Base-by-base conservation (phyloP, 2,888 invertebrate genomes). In the Pachymerium ferrugineum region DNA sequence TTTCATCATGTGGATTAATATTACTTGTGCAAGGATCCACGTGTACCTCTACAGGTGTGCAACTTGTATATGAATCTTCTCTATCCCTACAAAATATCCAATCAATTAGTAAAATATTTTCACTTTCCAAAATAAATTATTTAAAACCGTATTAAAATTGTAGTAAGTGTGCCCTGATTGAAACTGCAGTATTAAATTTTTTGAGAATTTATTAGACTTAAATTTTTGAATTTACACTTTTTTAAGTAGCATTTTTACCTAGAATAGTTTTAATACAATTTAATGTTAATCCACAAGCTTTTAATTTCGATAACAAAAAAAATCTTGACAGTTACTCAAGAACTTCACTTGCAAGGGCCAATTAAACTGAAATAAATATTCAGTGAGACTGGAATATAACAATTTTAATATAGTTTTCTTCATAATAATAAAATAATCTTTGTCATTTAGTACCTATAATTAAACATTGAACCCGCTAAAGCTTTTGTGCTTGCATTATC, bases 381-480 rank as follows among this genome's bases (percentile, higher is more conserved):
- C 6, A 54, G 19, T 16, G 16, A 54, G 16, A 14, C 28, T 10
- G 19, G 19, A 19, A 69, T 10, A 69, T 25, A 69, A 54, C 62
- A 14, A 19, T 8, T 19, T 12, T 12, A 35, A 35, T 35, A 35
- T 12, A 10, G 10, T 12, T 35, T 35, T 35, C n/a, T 35, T 35
- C 10, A 35, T 12, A 35, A 35, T 35, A 35, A 35, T 35, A 35
- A 12, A 12, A 35, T 35, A 35, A 35, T 35, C 14, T 35, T 14
- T 8, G 19, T 6, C 10, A 6, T 54, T 10, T 22, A 8, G 22
- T 74, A 76, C 76, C 76, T 88, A 80, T 88, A 88, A 80, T 88
- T 88, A 75, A 89, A 83, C 79, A 90, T 87, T 19, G 91, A 91
- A 19, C 92, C 92, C 62, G 92, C 91, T 76, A 92, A 83, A 42